Percentiles rank a stretch among this genome's conserved stretches.
Evolutionary conservation across 2,888 invertebrate genomes (phyloP).

Genomic region (Anaspis maculata): DNA sequence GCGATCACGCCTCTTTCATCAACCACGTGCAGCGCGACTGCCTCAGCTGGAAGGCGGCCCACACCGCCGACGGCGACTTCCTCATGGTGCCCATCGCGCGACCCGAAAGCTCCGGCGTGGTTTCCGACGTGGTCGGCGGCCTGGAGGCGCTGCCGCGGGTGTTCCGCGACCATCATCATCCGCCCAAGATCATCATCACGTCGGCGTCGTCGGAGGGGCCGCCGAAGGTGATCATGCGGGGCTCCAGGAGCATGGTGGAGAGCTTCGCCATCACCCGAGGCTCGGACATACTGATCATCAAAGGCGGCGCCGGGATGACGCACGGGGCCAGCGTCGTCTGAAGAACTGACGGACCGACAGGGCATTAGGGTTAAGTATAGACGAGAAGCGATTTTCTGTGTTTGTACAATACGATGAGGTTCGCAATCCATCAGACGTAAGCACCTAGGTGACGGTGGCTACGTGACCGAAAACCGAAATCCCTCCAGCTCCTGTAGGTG

Average conservation of each 20-base stretch:
- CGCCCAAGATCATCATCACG: slow-evolving; percentile 25
- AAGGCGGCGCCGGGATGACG: slow-evolving; percentile 31
- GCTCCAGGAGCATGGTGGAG: slow-evolving; percentile 37
- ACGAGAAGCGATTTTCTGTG: no score
- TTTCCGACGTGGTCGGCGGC: slow-evolving; percentile 19
- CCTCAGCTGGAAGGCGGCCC: slow-evolving; percentile 22
- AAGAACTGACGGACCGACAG: slow-evolving; percentile 8
- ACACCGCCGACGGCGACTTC: slow-evolving; percentile 29
- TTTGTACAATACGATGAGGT: no score
- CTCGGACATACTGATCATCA: slow-evolving; percentile 34
- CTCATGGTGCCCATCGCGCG: slow-evolving; percentile 38
- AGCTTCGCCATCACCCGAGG: slow-evolving; percentile 34
- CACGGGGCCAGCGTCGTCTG: slow-evolving; percentile 35
- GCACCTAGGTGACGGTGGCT: no score
- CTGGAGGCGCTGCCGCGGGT: background rate
- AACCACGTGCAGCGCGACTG: slow-evolving; percentile 34
- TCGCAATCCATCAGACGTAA: no score
- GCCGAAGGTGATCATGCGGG: slow-evolving; percentile 20
- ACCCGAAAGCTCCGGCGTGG: slow-evolving; percentile 36
- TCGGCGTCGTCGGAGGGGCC: background rate
- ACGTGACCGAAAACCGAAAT: no score
- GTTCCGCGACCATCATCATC: no score
- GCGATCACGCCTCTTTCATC: slow-evolving; percentile 37
- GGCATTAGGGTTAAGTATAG: background rate
- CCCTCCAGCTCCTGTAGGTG: no score